Base-by-base conservation (phyloP, 2,113 vertebrate genomes). In the Sceloporus tristichus region DNA sequence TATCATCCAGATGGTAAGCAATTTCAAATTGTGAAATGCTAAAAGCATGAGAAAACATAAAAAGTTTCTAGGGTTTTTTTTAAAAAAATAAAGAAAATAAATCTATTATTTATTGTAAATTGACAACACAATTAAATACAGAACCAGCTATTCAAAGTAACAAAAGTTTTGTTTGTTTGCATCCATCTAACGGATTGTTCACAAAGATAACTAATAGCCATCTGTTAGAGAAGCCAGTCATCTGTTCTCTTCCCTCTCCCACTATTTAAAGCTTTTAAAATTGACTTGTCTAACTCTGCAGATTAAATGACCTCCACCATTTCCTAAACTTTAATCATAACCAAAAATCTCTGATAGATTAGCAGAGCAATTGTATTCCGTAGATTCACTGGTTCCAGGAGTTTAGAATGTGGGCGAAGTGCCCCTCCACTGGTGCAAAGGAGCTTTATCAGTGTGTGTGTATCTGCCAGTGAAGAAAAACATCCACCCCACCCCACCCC, bases 21-120 rank as follows among this genome's bases (percentile, higher is more conserved):
- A 75, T 75, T 91, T 87, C 80, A 83, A 48, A 91, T 71, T 87
- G 34, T 87, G 76, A 89, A 92, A 79, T 76, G 83, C 21, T 27
- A 80, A 90, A 88, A 88, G 85, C 4, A 85, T 73, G 62, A 34
- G 1, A 1, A 86, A 86, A 40, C 86, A 84, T 80, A n/a, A 68
- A 88, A 73, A 19, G 38, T 91, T 91, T 89, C 75, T 85, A 6
- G n/a, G 42, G 88, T 10, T 38, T 80, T 83, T 11, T 71, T 71
- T n/a, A 4, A 25, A 27, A 38, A 34, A 82, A 34, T 59, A 59
- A 54, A n/a, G 48, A 65, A 65, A 81, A n/a, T 2, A 56, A 66
- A 34, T 65, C 2, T 78, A 53, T 68, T 79, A 10, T 27, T 48
- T 68, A 54, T 86, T 40, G 76, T 82, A 48, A 77, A 83, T 77